Evolutionary conservation across 2,888 invertebrate genomes (phyloP).

Genomic region (Malacosoma neustria): DNA sequence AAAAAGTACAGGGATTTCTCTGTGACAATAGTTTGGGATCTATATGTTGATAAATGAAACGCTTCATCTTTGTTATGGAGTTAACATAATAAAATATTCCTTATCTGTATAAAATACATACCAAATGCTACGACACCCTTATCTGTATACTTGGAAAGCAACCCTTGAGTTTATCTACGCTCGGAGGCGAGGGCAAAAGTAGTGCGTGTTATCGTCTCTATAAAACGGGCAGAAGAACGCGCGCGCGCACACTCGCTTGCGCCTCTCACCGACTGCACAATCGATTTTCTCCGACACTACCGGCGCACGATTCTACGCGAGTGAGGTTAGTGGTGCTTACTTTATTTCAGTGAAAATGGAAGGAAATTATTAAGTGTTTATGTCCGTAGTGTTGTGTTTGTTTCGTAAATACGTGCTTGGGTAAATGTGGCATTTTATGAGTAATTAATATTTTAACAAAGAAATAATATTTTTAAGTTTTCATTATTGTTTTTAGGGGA

Average conservation of each 20-base stretch:
- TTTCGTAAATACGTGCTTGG: background rate
- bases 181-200: constrained; percentile 22
- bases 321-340: constrained; percentile 55
- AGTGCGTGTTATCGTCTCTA: constrained; percentile 51
- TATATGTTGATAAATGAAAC: too few relatives aligned
- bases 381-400: constrained; percentile 11
- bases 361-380: constrained; percentile 7
- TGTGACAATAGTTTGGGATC: too few relatives aligned
- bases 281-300: constrained; percentile 45
- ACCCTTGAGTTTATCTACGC: constrained; percentile 8
- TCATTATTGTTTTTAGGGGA: too few relatives aligned
- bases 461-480: background rate
- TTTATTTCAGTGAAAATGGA: constrained; percentile 14
- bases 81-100: too few relatives aligned
- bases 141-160: constrained; percentile 3
- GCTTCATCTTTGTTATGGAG: too few relatives aligned
- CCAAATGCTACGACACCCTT: too few relatives aligned
- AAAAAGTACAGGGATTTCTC: too few relatives aligned
- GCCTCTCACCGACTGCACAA: constrained; percentile 44
- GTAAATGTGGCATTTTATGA: background rate
- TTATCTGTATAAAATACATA: too few relatives aligned
- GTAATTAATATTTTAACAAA: background rate
- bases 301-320: constrained; percentile 54
- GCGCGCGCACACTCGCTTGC: constrained; percentile 65
- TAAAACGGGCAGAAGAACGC: constrained; percentile 46